These are phyloP conservation scores for Forbesichthys papilliferus DNA, from an alignment of 2,113 vertebrate species.

Conservation along the genomic window DNA sequence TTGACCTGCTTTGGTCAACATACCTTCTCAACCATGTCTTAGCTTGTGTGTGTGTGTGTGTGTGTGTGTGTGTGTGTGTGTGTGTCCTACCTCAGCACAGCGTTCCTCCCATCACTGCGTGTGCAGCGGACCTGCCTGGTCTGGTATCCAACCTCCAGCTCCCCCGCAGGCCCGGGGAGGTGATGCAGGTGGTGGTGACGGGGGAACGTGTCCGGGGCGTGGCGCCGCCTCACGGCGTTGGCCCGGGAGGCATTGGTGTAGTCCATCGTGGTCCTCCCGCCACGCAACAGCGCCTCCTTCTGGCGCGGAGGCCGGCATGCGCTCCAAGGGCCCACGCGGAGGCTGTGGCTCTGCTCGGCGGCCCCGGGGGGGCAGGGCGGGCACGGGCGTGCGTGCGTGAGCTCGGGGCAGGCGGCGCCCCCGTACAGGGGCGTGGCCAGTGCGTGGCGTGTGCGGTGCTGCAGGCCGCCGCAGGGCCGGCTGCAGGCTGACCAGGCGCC, in stretches of 20 bases:
- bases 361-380: slow-evolving; percentile 79
- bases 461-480: slow-evolving; percentile 77
- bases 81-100: slow-evolving; percentile 83
- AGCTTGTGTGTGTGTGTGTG: no score
- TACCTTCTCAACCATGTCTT: no score
- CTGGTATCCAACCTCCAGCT: slow-evolving; percentile 87
- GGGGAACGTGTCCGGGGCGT: slow-evolving; percentile 55
- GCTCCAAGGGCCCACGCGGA: slow-evolving; percentile 88
- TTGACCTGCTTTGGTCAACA: no score
- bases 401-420: slow-evolving; percentile 83
- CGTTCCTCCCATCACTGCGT: slow-evolving; percentile 84
- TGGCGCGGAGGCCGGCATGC: slow-evolving; percentile 80
- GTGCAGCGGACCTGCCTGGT: slow-evolving; percentile 86
- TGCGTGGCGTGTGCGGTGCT: slow-evolving; percentile 82
- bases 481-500: slow-evolving; percentile 87
- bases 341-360: slow-evolving; percentile 84
- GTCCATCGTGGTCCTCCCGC: slow-evolving; percentile 76
- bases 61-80: no score
- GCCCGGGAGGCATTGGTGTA: slow-evolving; percentile 76
- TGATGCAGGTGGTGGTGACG: slow-evolving; percentile 52
- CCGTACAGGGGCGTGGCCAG: slow-evolving; percentile 88
- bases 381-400: slow-evolving; percentile 86
- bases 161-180: slow-evolving; percentile 62
- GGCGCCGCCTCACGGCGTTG: slow-evolving; percentile 59
- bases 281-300: slow-evolving; percentile 71